Evolutionary conservation across 2,888 invertebrate genomes (phyloP), one percentile per base, ranked within the genome.

Genomic region (Mayetiola destructor): DNA sequence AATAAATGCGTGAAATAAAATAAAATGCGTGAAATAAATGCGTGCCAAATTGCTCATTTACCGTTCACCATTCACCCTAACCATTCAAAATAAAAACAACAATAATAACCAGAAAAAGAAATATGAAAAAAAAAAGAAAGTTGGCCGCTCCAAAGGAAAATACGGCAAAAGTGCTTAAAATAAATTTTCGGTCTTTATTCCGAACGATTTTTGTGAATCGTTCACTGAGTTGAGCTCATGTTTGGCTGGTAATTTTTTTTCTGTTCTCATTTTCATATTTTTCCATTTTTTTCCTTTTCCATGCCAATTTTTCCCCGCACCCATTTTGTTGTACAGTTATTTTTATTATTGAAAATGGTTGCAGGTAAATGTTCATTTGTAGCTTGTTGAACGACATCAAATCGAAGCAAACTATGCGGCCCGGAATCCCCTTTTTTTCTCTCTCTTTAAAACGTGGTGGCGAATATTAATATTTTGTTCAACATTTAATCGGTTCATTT

Each of bases 301-400:
- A 12, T 36, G 6, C 12, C n/a, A 4, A 8, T 3, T 36, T 3
- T 9, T 36, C n/a, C 14, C 36, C 8, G 6, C 36, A n/a, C 14
- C 3, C n/a, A 20, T 16, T 39, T 20, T 39, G n/a, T 36, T 6
- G 8, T 32, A 9, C 32, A 32, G 32, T 48, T 16, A 16, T 48
- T 39, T 42, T 48, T n/a, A 48, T 48, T 27, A 48, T 48, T 48
- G 42, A 42, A 42, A 42, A 42, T 42, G 42, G 42, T 14, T 23
- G 23, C 21, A 23, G 42, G 23, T 42, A 42, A 42, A 42, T 23
- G 42, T 12, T 42, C 23, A 21, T 23, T 2, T 23, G 42, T 23
- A 12, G 23, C 14, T 42, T 42, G 14, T 23, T 42, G 42, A 23
- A 23, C 21, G 42, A 42, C 10, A 23, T 23, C 21, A 42, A 42